Percentiles rank a stretch among this genome's conserved stretches.
These are phyloP conservation scores for Tragelaphus imberbis DNA, from an alignment of 2,113 vertebrate species.

Conservation along the genomic window DNA sequence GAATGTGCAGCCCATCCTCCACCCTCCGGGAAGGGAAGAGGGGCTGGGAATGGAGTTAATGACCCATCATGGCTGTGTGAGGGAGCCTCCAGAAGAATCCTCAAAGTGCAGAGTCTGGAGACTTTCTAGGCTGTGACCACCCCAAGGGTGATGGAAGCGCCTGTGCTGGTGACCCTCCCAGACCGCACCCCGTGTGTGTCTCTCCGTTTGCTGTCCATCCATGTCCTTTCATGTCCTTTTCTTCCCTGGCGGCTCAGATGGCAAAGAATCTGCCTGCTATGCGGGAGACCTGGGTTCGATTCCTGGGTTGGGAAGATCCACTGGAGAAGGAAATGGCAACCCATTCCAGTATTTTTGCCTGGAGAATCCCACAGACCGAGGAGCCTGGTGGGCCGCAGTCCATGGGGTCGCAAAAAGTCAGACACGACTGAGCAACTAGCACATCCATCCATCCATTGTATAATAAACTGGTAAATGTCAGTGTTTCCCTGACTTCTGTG, in stretches of 20 bases:
- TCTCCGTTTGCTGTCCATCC: background rate
- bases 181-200: background rate
- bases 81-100: background rate
- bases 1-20: background rate
- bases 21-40: background rate
- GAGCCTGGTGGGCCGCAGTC: background rate
- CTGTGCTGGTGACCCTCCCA: background rate
- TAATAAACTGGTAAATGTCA: background rate
- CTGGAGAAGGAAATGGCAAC: background rate
- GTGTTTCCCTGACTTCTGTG: background rate
- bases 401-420: background rate
- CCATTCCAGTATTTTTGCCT: background rate
- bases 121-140: background rate
- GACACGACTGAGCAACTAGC: background rate
- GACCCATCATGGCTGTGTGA: fast-evolving
- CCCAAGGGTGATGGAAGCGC: background rate
- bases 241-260: background rate
- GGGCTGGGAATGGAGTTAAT: background rate
- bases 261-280: background rate
- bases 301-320: background rate
- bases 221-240: background rate
- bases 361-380: background rate
- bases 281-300: background rate
- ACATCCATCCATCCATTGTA: background rate
- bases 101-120: background rate